Evolutionary conservation across 1,140 invertebrate genomes (phyloP).

Genomic region (Trachymyrmex septentrionalis): DNA sequence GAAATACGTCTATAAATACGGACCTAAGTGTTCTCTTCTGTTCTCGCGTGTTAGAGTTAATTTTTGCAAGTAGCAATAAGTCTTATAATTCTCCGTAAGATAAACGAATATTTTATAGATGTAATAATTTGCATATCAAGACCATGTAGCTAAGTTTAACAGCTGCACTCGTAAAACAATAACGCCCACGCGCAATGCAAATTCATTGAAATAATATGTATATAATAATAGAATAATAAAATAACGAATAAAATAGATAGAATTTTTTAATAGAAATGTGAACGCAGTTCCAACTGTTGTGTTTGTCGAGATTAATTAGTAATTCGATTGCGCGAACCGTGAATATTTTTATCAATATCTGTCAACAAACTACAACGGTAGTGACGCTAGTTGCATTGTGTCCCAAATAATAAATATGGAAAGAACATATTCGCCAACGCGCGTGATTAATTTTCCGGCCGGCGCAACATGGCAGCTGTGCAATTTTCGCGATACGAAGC

Average conservation of each 20-base stretch:
- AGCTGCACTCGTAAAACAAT: slow-evolving; percentile 1
- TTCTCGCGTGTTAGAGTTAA: slow-evolving; percentile 31
- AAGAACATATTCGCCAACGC: slow-evolving; percentile 31
- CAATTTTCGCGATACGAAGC: slow-evolving; percentile 47
- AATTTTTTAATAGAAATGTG: slow-evolving; percentile 39
- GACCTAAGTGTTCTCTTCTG: slow-evolving; percentile 5
- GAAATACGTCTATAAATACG: background rate
- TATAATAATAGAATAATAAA: slow-evolving; percentile 51
- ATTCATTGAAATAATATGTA: slow-evolving; percentile 40
- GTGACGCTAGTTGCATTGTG: background rate
- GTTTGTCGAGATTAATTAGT: slow-evolving; percentile 58
- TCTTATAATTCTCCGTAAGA: slow-evolving; percentile 16
- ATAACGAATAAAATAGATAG: slow-evolving; percentile 36
- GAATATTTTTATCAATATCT: slow-evolving; percentile 48
- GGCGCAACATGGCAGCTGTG: slow-evolving; percentile 20
- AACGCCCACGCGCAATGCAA: background rate
- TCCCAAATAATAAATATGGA: slow-evolving; percentile 39
- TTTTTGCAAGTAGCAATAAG: slow-evolving; percentile 14
- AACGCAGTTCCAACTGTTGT: slow-evolving; percentile 35
- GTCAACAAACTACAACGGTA: slow-evolving; percentile 16
- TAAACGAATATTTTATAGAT: slow-evolving; percentile 33
- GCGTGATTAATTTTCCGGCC: slow-evolving; percentile 39
- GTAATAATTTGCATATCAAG: slow-evolving; percentile 15
- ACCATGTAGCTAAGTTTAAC: slow-evolving; percentile 27
- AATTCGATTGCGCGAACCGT: slow-evolving; percentile 33